A percentile compares a stretch with the other conserved stretches of the same genome.
phyloP scores from a whole-genome alignment of 1,140 invertebrate species.

The Atopsyche davidsoni region DNA sequence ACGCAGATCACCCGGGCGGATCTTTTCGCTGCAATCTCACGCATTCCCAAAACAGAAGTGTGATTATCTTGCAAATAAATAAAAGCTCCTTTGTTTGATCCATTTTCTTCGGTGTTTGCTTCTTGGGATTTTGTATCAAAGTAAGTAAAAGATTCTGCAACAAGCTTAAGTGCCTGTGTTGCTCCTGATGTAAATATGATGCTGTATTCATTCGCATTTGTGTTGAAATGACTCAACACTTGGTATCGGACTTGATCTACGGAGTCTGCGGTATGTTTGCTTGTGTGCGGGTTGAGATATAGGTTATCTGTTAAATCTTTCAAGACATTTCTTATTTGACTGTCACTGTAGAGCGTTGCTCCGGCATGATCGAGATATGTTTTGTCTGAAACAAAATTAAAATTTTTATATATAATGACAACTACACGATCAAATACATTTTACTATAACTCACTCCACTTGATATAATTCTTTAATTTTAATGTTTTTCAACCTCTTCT shows the following conservation, averaged over 20 bases:
- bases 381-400: slow-evolving; percentile 51
- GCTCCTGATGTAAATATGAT: slow-evolving; percentile 89
- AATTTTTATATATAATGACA: no score
- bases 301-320: slow-evolving; percentile 62
- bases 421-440: no score
- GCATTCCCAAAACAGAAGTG: slow-evolving; percentile 89
- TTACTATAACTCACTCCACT: no score
- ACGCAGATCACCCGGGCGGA: slow-evolving; percentile 50
- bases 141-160: slow-evolving; percentile 73
- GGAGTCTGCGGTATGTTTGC: slow-evolving; percentile 68
- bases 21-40: slow-evolving; percentile 56
- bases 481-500: no score
- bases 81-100: slow-evolving; percentile 53
- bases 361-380: slow-evolving; percentile 90
- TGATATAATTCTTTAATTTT: no score
- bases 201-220: slow-evolving; percentile 70
- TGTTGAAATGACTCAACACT: slow-evolving; percentile 80
- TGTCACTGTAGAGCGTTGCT: slow-evolving; percentile 72
- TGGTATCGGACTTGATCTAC: slow-evolving; percentile 76
- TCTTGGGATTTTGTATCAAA: slow-evolving; percentile 27
- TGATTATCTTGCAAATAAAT: slow-evolving; percentile 88
- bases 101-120: slow-evolving; percentile 10
- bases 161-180: slow-evolving; percentile 74
- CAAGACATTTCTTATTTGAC: slow-evolving; percentile 62
- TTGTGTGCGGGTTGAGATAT: slow-evolving; percentile 86